phyloP scores from a whole-genome alignment of 2,888 invertebrate genomes.

The Drosophila basisetae region DNA sequence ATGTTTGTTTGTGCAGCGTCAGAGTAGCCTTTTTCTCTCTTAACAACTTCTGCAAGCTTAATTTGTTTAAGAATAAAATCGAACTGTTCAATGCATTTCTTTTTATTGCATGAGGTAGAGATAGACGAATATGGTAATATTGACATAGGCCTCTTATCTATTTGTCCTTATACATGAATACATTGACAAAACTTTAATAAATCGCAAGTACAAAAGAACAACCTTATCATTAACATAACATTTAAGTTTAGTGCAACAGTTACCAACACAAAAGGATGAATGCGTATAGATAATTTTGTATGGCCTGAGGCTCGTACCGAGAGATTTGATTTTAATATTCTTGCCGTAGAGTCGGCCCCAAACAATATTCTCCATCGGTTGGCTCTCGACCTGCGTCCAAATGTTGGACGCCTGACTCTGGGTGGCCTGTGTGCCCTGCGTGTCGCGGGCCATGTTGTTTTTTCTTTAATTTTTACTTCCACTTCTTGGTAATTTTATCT shows the following conservation, averaged over 20 bases:
- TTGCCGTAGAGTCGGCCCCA: conserved; percentile 85
- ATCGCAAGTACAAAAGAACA: background rate
- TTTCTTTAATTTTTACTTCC: conserved; percentile 29
- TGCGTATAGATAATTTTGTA: conserved; percentile 80
- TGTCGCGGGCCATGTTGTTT: conserved; percentile 77
- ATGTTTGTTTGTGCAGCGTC: background rate
- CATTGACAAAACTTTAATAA: background rate
- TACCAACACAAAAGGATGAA: conserved; percentile 83
- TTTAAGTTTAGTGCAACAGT: conserved; percentile 52
- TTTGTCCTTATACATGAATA: background rate
- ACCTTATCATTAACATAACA: conserved; percentile 31
- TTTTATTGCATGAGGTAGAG: background rate
- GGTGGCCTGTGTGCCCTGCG: conserved; percentile 78
- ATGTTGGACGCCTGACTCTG: conserved; percentile 83
- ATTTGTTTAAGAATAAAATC: background rate
- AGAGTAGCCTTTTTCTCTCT: background rate
- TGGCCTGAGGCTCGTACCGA: conserved; percentile 82
- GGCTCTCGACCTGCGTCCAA: conserved; percentile 84
- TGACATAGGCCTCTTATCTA: background rate
- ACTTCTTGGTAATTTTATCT: conserved; percentile 16
- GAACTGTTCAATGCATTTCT: background rate
- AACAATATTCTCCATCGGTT: conserved; percentile 83
- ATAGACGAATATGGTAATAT: background rate
- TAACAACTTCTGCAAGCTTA: background rate
- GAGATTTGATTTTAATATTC: conserved; percentile 83